These are phyloP conservation scores for Thunnus maccoyii DNA, from an alignment of 2,113 vertebrate genomes.

Conservation along the genomic window DNA sequence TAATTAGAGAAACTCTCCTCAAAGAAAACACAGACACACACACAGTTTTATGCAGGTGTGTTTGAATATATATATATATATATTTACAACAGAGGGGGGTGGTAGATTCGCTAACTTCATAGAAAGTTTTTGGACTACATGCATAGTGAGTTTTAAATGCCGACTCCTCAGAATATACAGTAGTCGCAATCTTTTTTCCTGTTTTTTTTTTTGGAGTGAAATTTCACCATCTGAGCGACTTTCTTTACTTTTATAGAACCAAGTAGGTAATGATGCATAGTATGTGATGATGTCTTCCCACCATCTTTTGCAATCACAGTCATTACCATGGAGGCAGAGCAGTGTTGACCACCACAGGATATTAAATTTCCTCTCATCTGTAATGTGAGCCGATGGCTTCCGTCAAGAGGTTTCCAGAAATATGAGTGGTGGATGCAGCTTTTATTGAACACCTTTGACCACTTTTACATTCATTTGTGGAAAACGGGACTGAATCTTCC, in stretches of 20 bases:
- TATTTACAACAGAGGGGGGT: slow-evolving; percentile 24
- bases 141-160: not conserved
- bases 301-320: slow-evolving; percentile 25
- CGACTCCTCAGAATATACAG: slow-evolving; percentile 1
- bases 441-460: not conserved
- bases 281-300: slow-evolving; percentile 2
- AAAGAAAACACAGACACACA: slow-evolving; percentile 33
- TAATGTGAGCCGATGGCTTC: slow-evolving; percentile 31
- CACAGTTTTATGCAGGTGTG: not conserved
- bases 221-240: slow-evolving; percentile 6
- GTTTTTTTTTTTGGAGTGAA: not conserved
- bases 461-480: not conserved
- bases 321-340: slow-evolving; percentile 37
- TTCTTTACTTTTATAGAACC: slow-evolving; percentile 17
- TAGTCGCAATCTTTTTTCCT: not conserved
- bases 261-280: slow-evolving; percentile 2
- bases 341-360: slow-evolving; percentile 39
- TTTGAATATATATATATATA: not conserved
- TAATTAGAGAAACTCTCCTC: slow-evolving; percentile 59
- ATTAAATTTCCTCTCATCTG: slow-evolving; percentile 44
- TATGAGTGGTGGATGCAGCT: not conserved
- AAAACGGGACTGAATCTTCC: too few relatives aligned
- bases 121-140: slow-evolving; percentile 48
- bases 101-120: slow-evolving; percentile 23
- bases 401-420: slow-evolving; percentile 27